A percentile compares a stretch with the other conserved stretches of the same genome.
Evolutionary conservation across 2,797 vertebrate genomes (phyloP).

Genomic region (Anguilla megastoma): DNA sequence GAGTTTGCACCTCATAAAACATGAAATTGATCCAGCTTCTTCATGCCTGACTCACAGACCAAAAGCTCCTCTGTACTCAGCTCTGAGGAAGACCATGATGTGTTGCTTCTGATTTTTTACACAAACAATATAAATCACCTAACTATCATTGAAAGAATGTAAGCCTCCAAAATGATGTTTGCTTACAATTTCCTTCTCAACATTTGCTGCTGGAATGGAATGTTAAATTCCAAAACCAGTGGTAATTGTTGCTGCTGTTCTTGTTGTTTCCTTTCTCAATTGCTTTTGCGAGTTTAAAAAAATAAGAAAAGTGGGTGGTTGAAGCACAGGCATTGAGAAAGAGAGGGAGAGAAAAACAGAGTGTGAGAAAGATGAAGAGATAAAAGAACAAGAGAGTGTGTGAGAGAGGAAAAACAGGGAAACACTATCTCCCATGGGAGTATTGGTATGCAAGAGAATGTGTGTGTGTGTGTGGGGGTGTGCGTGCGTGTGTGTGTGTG

Average conservation of each 20-base stretch:
- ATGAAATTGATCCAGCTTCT: neutral
- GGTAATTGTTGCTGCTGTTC: neutral
- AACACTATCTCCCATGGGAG: neutral
- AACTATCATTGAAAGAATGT: too few relatives aligned
- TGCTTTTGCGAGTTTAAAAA: neutral
- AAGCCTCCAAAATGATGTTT: too few relatives aligned
- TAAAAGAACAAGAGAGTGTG: neutral
- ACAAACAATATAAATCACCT: too few relatives aligned
- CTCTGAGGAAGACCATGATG: neutral
- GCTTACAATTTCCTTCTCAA: too few relatives aligned
- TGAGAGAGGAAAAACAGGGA: conserved; percentile 5
- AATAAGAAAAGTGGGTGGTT: neutral
- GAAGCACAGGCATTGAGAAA: conserved; percentile 1
- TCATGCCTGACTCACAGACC: neutral
- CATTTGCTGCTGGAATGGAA: too few relatives aligned
- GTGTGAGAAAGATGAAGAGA: neutral
- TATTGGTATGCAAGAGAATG: neutral
- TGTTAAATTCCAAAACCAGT: neutral
- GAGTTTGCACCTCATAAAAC: neutral
- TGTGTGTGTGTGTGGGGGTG: neutral
- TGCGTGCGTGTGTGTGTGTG: too few relatives aligned
- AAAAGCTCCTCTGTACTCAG: neutral
- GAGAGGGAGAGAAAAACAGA: neutral
- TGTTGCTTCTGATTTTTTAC: neutral
- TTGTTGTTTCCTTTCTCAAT: neutral